Evolutionary conservation across 2,113 vertebrate genomes (phyloP).

Genomic region (Rhea americana): DNA sequence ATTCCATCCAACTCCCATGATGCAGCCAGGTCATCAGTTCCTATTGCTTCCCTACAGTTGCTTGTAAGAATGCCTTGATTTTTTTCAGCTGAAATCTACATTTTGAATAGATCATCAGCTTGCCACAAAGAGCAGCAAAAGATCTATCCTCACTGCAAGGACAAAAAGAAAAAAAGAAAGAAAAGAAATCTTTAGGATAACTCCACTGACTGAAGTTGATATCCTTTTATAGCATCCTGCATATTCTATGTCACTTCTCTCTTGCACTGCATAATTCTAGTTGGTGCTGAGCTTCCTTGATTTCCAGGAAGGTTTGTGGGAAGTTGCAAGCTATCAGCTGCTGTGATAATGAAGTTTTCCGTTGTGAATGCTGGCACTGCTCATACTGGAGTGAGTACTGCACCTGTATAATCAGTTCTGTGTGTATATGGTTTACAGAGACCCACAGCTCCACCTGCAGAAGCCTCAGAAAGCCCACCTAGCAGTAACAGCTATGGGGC

Average conservation of each 20-base stretch:
- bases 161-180: conserved; percentile 39
- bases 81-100: conserved; percentile 45
- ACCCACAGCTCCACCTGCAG: neutral
- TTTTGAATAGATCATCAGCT: conserved; percentile 53
- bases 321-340: conserved; percentile 63
- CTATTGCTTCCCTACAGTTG: conserved; percentile 33
- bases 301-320: conserved; percentile 44
- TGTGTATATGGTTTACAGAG: neutral
- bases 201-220: neutral
- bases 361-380: conserved; percentile 37
- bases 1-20: conserved; percentile 27
- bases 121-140: conserved; percentile 47
- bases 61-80: conserved; percentile 36
- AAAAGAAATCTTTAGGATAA: conserved; percentile 37
- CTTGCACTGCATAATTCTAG: conserved; percentile 16
- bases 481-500: neutral
- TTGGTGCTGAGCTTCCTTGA: conserved; percentile 5
- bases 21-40: conserved; percentile 42
- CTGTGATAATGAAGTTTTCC: conserved; percentile 49
- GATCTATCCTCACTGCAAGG: conserved; percentile 19
- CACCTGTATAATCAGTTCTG: conserved; percentile 9
- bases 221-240: conserved; percentile 33
- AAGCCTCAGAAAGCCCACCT: neutral
- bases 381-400: conserved; percentile 44
- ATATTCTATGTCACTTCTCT: conserved; percentile 24